Conservation (phyloP, 2,797 vertebrate genomes). For the Cheirogaleus major region DNA sequence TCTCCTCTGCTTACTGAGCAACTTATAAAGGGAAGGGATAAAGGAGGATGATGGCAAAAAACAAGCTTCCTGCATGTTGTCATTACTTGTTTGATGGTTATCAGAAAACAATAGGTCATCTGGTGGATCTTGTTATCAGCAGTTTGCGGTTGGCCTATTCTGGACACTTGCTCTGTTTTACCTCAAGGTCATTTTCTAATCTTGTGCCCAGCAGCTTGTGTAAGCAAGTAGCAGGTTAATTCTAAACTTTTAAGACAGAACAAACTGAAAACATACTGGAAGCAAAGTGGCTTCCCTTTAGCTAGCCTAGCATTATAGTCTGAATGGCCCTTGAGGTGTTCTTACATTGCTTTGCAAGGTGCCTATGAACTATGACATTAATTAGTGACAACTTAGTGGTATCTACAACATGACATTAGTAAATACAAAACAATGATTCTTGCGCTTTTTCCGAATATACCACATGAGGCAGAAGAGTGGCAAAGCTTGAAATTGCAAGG, state of each 20-base stretch:
- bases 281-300: background rate
- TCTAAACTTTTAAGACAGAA: background rate
- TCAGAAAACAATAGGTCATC: background rate
- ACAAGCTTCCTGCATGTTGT: background rate
- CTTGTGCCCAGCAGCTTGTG: background rate
- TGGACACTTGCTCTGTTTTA: background rate
- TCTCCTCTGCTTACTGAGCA: background rate
- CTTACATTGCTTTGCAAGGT: background rate
- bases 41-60: background rate
- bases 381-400: background rate
- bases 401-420: background rate
- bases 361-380: background rate
- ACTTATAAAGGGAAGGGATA: background rate
- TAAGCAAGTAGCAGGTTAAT: background rate
- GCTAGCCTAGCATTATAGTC: background rate
- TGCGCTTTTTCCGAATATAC: background rate
- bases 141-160: background rate
- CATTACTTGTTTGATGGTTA: background rate
- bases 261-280: background rate
- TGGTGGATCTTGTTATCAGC: background rate
- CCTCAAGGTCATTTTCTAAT: background rate
- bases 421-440: background rate
- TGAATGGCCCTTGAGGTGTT: background rate
- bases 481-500: background rate
- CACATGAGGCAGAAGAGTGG: background rate